Conservation (phyloP, 92 coral and sea anemone genomes). For the Phymanthus crucifer region DNA sequence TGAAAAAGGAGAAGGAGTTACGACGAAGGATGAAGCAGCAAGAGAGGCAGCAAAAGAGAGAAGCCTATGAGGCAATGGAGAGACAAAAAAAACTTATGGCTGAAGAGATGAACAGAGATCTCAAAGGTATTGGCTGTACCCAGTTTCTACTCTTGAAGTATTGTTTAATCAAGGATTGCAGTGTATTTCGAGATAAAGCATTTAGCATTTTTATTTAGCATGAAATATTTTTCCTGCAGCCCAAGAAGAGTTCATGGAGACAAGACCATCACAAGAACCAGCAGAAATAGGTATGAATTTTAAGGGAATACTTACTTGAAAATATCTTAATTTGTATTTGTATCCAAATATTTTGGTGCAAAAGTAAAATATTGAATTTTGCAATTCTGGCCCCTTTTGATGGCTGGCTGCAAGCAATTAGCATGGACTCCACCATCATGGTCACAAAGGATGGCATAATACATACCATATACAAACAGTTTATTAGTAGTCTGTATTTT, state of each 20-base stretch:
- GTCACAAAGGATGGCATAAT: too few relatives aligned
- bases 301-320: too few relatives aligned
- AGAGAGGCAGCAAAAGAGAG: slow-evolving; percentile 81
- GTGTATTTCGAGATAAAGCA: too few relatives aligned
- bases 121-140: slow-evolving; percentile 48
- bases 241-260: slow-evolving; percentile 89
- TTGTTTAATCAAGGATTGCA: too few relatives aligned
- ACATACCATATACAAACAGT: too few relatives aligned
- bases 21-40: slow-evolving; percentile 74
- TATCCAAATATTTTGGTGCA: too few relatives aligned
- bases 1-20: slow-evolving; percentile 63
- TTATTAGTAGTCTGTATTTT: too few relatives aligned
- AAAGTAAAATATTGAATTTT: too few relatives aligned
- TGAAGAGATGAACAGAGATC: slow-evolving; percentile 67
- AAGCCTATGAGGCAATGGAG: slow-evolving; percentile 93
- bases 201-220: not conserved
- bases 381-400: too few relatives aligned
- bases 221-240: slow-evolving; percentile 25
- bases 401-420: too few relatives aligned
- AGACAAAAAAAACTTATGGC: slow-evolving; percentile 85
- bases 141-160: not conserved
- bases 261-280: slow-evolving; percentile 66
- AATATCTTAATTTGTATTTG: too few relatives aligned
- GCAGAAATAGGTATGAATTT: slow-evolving; percentile 34
- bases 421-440: too few relatives aligned